Base-by-base conservation (phyloP, 2,888 invertebrate species). In the Drosophila kanekoi region DNA sequence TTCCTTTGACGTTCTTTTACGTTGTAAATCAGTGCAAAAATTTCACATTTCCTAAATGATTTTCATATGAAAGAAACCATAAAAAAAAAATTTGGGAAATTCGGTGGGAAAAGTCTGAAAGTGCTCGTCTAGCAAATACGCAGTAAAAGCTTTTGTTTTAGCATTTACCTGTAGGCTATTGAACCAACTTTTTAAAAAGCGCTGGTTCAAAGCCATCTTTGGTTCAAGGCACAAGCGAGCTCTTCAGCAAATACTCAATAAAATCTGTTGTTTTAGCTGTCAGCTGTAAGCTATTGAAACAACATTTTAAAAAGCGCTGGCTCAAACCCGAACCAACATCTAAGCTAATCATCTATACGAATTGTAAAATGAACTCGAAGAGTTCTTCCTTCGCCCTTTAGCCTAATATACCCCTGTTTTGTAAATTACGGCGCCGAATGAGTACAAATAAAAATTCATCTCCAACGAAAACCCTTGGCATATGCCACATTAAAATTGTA, bases 21-120 rank as follows among this genome's bases (percentile, higher is more conserved):
- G 62, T 63, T 69, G 72, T 72, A 77, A 77, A 81, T 72, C 77
- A 72, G 70, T 71, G 59, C 48, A 65, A 58, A 77, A 64, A 58
- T 74, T 72, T 72, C 61, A 76, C 79, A 79, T 76, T 79, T 73
- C 44, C 70, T 73, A 81, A 82, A 81, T 82, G 77, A 79, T 67
- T 72, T 73, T 75, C 62, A 67, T 77, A 72, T 74, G 60, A 35
- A 53, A 20, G 41, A 13, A 28, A 28, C 48, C 66, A n/a, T n/a
- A n/a, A n/a, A 18, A 23, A 28, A 35, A 33, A 18, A 28, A 4
- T 20, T 8, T 0, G 6, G 14, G 14, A 14, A 20, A 49, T 20
- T 37, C 20, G 1, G 5, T 5, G 5, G 20, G 20, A 20, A 20
- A 20, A 20, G 20, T 20, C 20, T 5, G 20, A 20, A 20, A 18